phyloP scores from a whole-genome alignment of 2,888 invertebrate species.

The Ophion costatus region DNA sequence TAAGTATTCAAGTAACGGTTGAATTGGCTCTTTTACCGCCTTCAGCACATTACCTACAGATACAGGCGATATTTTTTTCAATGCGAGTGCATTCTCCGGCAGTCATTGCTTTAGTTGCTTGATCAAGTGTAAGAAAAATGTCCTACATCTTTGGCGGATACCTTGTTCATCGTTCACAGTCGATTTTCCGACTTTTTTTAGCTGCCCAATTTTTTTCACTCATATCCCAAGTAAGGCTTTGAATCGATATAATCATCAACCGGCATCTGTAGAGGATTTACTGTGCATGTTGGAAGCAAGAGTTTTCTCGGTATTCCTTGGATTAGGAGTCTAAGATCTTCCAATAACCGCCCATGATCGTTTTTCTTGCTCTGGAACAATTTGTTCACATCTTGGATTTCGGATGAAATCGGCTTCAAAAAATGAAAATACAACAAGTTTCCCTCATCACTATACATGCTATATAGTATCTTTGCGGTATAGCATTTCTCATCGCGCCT shows the following conservation, averaged over 20 bases:
- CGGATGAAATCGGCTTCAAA: slow-evolving; percentile 65
- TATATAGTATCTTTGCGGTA: slow-evolving; percentile 68
- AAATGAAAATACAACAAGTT: slow-evolving; percentile 64
- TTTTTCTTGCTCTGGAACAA: slow-evolving; percentile 31
- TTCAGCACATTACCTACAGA: slow-evolving; percentile 25
- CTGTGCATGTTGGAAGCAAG: slow-evolving; percentile 31
- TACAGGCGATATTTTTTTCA: slow-evolving; percentile 49
- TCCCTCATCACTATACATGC: slow-evolving; percentile 72
- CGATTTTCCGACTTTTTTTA: slow-evolving; percentile 6
- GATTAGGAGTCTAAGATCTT: slow-evolving; percentile 34
- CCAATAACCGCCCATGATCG: slow-evolving; percentile 37
- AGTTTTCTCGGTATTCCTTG: slow-evolving; percentile 17
- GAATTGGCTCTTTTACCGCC: slow-evolving; percentile 3
- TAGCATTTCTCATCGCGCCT: no score
- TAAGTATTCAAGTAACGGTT: background rate
- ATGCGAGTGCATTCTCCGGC: slow-evolving; percentile 48
- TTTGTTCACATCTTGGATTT: slow-evolving; percentile 64
- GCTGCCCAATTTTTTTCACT: slow-evolving; percentile 30
- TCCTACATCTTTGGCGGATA: slow-evolving; percentile 51
- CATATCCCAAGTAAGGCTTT: no score
- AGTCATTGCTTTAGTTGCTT: slow-evolving; percentile 54
- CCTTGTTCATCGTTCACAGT: slow-evolving; percentile 37
- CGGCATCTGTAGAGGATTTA: slow-evolving; percentile 19
- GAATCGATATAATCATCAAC: slow-evolving; percentile 52
- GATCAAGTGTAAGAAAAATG: slow-evolving; percentile 47